Percentiles rank a stretch among this genome's conserved stretches.
Conservation (phyloP, 2,888 invertebrate genomes). For the Mayetiola destructor region DNA sequence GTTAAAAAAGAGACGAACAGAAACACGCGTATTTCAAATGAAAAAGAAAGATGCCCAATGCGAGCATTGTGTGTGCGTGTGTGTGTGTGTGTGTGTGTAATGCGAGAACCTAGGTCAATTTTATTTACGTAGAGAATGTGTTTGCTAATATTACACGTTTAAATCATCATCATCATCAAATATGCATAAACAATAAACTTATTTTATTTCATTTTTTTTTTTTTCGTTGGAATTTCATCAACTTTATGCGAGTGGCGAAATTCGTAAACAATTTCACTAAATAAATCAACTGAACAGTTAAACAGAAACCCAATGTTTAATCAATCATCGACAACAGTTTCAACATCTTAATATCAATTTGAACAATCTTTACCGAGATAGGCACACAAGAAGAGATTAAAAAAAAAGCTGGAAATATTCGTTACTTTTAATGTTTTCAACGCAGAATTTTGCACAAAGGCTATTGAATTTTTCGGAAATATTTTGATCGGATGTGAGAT, state of each 20-base stretch:
- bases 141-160: slow-evolving; percentile 13
- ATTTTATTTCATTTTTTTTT: not conserved
- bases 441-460: too few relatives aligned
- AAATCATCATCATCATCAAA: too few relatives aligned
- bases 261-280: not conserved
- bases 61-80: not conserved
- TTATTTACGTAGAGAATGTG: slow-evolving; percentile 8
- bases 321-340: not conserved
- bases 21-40: not conserved
- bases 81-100: slow-evolving; percentile 6
- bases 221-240: not conserved
- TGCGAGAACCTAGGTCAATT: slow-evolving; percentile 13
- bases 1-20: not conserved
- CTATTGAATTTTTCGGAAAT: too few relatives aligned
- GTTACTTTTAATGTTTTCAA: too few relatives aligned
- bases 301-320: not conserved
- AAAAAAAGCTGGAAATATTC: too few relatives aligned
- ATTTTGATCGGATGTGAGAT: too few relatives aligned
- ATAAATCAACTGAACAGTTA: not conserved
- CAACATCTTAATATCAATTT: too few relatives aligned
- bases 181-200: too few relatives aligned
- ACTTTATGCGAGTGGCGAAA: not conserved
- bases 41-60: not conserved
- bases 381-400: too few relatives aligned
- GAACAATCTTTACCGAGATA: too few relatives aligned